A percentile compares a stretch with the other conserved stretches of the same genome.
Conservation (phyloP, 2,888 invertebrate species). For the Leptopilina syphax region DNA sequence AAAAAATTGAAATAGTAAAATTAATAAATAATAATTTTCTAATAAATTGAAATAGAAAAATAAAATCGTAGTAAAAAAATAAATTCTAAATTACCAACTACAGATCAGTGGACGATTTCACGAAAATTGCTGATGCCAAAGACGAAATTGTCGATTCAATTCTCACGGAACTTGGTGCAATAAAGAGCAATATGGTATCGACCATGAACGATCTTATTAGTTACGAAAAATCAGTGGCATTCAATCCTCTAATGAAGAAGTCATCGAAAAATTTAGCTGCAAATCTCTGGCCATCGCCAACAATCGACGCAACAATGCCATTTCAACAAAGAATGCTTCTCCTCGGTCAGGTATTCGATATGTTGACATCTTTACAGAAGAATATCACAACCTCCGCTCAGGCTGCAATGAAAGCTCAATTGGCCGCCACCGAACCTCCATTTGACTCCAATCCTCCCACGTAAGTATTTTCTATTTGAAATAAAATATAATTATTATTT, state of each 20-base stretch:
- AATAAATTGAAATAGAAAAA: no score
- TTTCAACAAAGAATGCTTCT: conserved; percentile 69
- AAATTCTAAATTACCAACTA: background rate
- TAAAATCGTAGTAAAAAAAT: background rate
- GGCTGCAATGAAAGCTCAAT: conserved; percentile 43
- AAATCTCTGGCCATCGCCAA: conserved; percentile 62
- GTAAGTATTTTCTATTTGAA: background rate
- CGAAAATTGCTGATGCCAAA: conserved; percentile 66
- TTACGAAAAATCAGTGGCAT: conserved; percentile 62
- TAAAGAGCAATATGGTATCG: conserved; percentile 68
- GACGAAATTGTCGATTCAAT: conserved; percentile 70
- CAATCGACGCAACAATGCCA: conserved; percentile 64
- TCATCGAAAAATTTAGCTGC: conserved; percentile 63
- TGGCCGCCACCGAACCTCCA: conserved; percentile 1
- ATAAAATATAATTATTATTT: no score
- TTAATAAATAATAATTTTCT: no score
- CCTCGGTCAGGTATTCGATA: conserved; percentile 72
- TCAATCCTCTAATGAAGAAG: conserved; percentile 19
- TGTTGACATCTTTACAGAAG: conserved; percentile 69
- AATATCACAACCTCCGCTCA: conserved; percentile 65
- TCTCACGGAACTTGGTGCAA: conserved; percentile 63
- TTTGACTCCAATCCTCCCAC: background rate
- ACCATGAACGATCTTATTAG: conserved; percentile 68
- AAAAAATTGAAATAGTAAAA: no score
- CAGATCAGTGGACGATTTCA: conserved; percentile 65